These are phyloP conservation scores for Mus pahari DNA, from an alignment of 2,113 vertebrate genomes.

Conservation along the genomic window DNA sequence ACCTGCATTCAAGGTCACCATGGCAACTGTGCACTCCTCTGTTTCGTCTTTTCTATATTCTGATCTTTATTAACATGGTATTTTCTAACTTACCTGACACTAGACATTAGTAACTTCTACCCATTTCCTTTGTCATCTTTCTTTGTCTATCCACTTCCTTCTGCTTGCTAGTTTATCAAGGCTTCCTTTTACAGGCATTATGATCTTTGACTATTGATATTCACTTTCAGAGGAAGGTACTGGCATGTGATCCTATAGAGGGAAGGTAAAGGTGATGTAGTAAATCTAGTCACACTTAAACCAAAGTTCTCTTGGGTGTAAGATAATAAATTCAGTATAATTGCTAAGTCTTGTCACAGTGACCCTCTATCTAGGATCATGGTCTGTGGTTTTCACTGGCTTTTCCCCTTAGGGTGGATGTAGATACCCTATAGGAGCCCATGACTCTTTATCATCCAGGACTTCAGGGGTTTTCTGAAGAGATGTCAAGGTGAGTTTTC, in stretches of 20 bases:
- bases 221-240: neutral
- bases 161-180: neutral
- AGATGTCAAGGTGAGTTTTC: neutral
- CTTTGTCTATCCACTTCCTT: conserved; percentile 6
- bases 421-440: neutral
- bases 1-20: neutral
- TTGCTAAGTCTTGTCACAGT: neutral
- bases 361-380: neutral
- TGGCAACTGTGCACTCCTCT: neutral
- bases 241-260: neutral
- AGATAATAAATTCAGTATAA: neutral
- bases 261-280: neutral
- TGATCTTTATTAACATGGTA: neutral
- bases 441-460: neutral
- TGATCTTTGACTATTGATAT: neutral
- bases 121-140: neutral
- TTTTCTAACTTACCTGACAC: neutral
- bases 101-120: neutral
- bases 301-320: neutral
- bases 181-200: neutral
- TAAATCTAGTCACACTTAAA: neutral
- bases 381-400: neutral
- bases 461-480: neutral
- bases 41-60: neutral
- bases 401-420: neutral